Conservation (phyloP, 2,113 vertebrate genomes). For the Barbus barbus region DNA sequence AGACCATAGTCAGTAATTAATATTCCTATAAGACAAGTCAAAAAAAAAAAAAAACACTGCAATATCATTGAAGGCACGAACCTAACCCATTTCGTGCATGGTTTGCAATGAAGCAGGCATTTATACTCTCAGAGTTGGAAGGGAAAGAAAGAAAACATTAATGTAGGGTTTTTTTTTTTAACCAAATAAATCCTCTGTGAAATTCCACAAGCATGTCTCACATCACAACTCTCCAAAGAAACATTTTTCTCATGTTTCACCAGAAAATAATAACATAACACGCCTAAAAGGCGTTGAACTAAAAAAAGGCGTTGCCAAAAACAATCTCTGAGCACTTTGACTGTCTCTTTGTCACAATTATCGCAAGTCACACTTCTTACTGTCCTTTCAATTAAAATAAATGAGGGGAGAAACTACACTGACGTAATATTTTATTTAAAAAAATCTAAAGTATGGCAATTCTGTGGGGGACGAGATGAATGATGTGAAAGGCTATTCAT, state of each 20-base stretch:
- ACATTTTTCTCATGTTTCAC: neutral
- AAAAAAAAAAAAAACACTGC: neutral
- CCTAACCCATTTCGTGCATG: neutral
- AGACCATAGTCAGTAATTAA: neutral
- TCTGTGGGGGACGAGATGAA: too few relatives aligned
- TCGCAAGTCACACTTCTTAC: neutral
- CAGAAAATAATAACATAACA: neutral
- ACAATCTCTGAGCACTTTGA: conserved; percentile 7
- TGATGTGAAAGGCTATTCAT: too few relatives aligned
- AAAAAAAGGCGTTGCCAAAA: neutral
- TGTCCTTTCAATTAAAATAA: neutral
- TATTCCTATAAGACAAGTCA: neutral
- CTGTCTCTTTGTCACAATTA: conserved; percentile 12
- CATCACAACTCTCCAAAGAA: neutral
- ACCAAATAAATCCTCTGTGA: neutral
- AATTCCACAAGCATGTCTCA: neutral
- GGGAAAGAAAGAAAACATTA: neutral
- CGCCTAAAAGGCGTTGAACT: neutral
- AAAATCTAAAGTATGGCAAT: neutral
- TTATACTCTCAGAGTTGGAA: neutral
- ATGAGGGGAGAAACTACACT: neutral
- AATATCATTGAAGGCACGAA: neutral
- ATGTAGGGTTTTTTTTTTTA: neutral
- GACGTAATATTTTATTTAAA: neutral
- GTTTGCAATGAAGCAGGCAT: neutral